Base-by-base conservation (phyloP, 2,113 vertebrate species). In the Epinephelus fuscoguttatus region DNA sequence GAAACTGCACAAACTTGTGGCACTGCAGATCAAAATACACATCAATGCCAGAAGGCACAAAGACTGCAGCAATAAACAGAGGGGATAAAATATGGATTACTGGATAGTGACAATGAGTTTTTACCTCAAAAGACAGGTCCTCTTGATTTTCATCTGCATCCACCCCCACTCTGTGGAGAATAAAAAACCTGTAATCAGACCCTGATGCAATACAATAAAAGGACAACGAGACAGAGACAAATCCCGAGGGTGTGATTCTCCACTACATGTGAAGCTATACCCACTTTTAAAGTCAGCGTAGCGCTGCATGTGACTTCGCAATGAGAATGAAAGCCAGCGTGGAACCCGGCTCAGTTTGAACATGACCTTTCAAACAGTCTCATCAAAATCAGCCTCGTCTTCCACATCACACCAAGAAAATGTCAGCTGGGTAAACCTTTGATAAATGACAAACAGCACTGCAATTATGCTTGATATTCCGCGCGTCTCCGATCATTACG, bases 141-240 rank as follows among this genome's bases (percentile, higher is more conserved):
- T 95, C 94, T 57, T 91, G 81, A 45, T 92, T 93, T 85, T 95
- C 95, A 60, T 96, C 95, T 82, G 90, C 89, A 78, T 97, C 95
- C 79, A 96, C 45, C 1, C 92, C 95, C 62, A 96, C 89, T 89
- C 96, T 96, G 90, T 73, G 63, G 70, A 67, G 37, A 74, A 21
- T 59, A 84, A 49, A 60, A 56, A 59, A 68, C 42, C 5, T 14
- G 42, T 10, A 84, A n/a, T 81, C 6, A 86, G 49, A 70, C 61
- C 21, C 12, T 57, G 33, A 69, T 27, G 83, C 52, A 56, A 18
- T 17, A 23, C 2, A 70, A 37, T 27, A 11, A n/a, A 84, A 71
- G 33, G 45, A 55, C 12, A 78, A 61, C 63, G 47, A 64, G 40
- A 74, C 8, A 27, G 14, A 56, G 27, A 42, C 33, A 70, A 78